A percentile compares a stretch with the other conserved stretches of the same genome.
Conservation (phyloP, 2,113 vertebrate genomes). For the Chunga burmeisteri region DNA sequence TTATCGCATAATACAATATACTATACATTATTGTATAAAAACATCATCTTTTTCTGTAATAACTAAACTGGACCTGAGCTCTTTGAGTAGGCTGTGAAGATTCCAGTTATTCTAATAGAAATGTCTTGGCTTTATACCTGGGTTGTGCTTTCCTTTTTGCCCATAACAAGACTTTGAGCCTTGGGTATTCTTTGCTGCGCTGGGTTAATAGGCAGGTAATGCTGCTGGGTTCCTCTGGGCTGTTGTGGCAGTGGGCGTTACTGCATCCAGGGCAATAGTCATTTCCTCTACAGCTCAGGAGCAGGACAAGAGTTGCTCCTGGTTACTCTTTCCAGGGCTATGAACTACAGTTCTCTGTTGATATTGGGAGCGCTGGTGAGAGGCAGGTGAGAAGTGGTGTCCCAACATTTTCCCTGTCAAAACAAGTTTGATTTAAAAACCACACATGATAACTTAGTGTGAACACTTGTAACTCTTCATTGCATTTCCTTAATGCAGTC, state of each 20-base stretch:
- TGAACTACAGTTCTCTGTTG: not conserved
- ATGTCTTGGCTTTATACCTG: not conserved
- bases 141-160: not conserved
- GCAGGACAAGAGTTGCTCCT: not conserved
- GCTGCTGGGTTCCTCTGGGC: not conserved
- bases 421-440: not conserved
- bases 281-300: not conserved
- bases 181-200: not conserved
- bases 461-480: not conserved
- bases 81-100: not conserved
- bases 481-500: accelerated
- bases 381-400: not conserved
- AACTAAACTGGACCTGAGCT: not conserved
- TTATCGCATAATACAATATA: not conserved
- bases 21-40: not conserved
- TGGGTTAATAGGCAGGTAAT: not conserved
- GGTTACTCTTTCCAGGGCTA: not conserved
- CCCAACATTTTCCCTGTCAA: not conserved
- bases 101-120: not conserved
- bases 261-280: not conserved
- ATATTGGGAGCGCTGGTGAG: not conserved
- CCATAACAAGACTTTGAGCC: accelerated
- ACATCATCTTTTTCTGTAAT: not conserved
- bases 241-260: not conserved
- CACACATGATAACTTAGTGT: not conserved